phyloP scores from a whole-genome alignment of 2,888 invertebrate genomes.

The Tetragonula carbonaria region DNA sequence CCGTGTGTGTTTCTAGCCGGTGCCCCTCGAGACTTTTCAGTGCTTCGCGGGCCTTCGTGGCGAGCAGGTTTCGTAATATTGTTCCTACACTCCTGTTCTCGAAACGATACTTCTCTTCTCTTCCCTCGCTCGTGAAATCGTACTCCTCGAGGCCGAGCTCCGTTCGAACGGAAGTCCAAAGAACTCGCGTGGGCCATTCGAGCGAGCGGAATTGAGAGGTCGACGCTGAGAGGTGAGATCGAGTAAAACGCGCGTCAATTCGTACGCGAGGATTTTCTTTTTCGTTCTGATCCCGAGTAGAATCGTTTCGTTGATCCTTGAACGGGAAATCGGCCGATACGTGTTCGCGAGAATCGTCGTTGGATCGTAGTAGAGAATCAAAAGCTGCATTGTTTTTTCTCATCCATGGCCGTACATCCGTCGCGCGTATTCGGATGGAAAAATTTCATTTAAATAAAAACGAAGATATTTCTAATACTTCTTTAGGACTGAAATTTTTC shows the following conservation, averaged over 20 bases:
- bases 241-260: not conserved
- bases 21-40: slow-evolving; percentile 74
- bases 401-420: not conserved
- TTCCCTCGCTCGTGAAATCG: not conserved
- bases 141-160: slow-evolving; percentile 16
- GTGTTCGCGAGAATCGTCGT: not conserved
- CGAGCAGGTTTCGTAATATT: slow-evolving; percentile 55
- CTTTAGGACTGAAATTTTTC: no score
- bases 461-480: not conserved
- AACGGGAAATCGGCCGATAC: not conserved
- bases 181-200: not conserved
- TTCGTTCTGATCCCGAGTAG: not conserved
- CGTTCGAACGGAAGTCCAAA: not conserved
- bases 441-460: no score
- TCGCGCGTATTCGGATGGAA: not conserved
- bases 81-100: not conserved
- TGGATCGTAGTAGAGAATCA: not conserved
- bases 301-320: not conserved
- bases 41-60: slow-evolving; percentile 75
- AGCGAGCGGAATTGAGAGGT: not conserved
- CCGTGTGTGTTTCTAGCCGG: slow-evolving; percentile 76
- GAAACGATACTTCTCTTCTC: not conserved
- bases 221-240: not conserved
- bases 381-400: no score
- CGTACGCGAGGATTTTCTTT: not conserved